Percentiles rank a stretch among this genome's conserved stretches.
phyloP scores from a whole-genome alignment of 2,113 vertebrate species.

The Oncorhynchus clarkii region DNA sequence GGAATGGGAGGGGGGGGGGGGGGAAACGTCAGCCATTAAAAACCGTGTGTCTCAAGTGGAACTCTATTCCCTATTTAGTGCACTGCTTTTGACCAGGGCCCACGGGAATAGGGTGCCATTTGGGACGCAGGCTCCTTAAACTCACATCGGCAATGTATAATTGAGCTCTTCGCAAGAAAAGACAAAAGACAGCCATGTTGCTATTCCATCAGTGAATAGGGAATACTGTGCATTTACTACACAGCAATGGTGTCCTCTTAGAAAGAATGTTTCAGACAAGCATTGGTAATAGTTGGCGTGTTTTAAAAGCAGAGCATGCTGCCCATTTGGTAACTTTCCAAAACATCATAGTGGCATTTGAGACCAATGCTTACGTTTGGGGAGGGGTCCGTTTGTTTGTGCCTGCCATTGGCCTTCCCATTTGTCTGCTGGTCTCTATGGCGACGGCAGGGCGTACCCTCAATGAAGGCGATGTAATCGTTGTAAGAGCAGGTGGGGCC shows the following conservation, averaged over 20 bases:
- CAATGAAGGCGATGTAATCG: constrained; percentile 93
- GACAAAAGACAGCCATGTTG: not conserved
- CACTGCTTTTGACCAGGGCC: too few species aligned
- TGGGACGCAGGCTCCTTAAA: too few species aligned
- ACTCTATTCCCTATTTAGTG: too few species aligned
- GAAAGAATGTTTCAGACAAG: not conserved
- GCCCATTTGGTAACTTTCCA: not conserved
- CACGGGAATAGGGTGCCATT: too few species aligned
- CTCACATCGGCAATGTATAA: not conserved
- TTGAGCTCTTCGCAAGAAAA: not conserved
- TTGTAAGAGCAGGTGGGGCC: constrained; percentile 93
- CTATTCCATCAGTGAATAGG: not conserved
- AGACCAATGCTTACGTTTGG: constrained; percentile 76
- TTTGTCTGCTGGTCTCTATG: constrained; percentile 69
- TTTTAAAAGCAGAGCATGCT: not conserved
- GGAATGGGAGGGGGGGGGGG: constrained; percentile 10
- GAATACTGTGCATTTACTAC: not conserved
- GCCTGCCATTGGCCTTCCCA: constrained; percentile 72
- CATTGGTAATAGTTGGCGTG: not conserved
- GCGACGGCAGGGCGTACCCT: constrained; percentile 81
- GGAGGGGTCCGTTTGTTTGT: constrained; percentile 80
- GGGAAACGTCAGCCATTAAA: not conserved
- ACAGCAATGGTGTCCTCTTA: not conserved
- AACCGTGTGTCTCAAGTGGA: not conserved
- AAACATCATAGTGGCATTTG: not conserved